These are phyloP conservation scores for Steatocranus sp. DNA, from an alignment of 2,797 vertebrate genomes.

Conservation along the genomic window DNA sequence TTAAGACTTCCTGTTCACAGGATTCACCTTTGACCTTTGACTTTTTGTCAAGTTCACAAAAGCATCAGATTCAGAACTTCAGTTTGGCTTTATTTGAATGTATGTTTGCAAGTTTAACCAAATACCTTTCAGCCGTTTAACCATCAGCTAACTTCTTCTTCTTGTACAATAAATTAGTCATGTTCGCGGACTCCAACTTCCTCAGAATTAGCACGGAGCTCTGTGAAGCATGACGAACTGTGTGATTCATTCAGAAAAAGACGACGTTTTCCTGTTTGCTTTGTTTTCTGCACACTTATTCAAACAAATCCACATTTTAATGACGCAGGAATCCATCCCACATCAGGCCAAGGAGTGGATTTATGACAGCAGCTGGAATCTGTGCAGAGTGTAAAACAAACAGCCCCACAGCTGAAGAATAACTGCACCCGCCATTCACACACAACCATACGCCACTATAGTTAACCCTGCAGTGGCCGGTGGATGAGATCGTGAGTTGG, in stretches of 20 bases:
- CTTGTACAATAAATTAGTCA: background rate
- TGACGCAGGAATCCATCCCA: accelerated
- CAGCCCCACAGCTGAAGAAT: accelerated
- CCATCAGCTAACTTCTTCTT: background rate
- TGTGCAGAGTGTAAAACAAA: background rate
- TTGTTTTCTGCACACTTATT: background rate
- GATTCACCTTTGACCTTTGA: background rate
- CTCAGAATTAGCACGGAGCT: background rate
- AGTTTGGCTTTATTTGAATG: background rate
- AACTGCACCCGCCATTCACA: background rate
- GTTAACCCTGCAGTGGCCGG: background rate
- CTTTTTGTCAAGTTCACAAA: background rate
- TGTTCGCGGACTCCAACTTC: accelerated
- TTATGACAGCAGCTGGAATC: background rate
- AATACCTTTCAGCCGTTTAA: background rate
- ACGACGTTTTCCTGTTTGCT: background rate
- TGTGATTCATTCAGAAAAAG: background rate
- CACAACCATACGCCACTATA: background rate
- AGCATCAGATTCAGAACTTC: background rate
- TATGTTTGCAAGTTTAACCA: background rate
- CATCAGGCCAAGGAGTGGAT: background rate
- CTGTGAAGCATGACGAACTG: background rate
- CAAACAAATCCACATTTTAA: background rate
- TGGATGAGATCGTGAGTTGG: accelerated
- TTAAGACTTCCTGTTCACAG: background rate